Conservation (phyloP, 1,140 invertebrate species). For the Lasaia peninsularis region DNA sequence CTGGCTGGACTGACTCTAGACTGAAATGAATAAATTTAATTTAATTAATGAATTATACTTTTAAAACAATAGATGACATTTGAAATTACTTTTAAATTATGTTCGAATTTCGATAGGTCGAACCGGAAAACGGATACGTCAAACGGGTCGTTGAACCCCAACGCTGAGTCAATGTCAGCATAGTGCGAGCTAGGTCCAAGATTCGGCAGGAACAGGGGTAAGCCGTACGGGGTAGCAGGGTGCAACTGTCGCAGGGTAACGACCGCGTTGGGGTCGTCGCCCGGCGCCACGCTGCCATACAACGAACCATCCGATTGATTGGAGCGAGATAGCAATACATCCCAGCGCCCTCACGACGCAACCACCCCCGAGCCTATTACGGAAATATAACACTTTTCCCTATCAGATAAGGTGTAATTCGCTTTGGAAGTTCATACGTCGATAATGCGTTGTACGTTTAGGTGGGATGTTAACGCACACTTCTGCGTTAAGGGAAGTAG, state of each 20-base stretch:
- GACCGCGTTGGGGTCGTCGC: slow-evolving; percentile 65
- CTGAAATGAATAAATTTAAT: background rate
- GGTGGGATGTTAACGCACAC: slow-evolving; percentile 48
- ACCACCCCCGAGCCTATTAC: slow-evolving; percentile 49
- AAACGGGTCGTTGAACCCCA: slow-evolving; percentile 52
- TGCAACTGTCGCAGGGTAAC: slow-evolving; percentile 67
- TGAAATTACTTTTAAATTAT: slow-evolving; percentile 11
- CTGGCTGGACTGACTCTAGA: no score
- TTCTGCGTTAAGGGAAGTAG: slow-evolving; percentile 64
- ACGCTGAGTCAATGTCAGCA: slow-evolving; percentile 69
- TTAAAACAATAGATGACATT: background rate
- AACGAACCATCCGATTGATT: slow-evolving; percentile 67
- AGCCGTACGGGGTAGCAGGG: slow-evolving; percentile 63
- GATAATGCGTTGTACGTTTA: slow-evolving; percentile 37
- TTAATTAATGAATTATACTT: background rate
- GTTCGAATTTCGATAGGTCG: slow-evolving; percentile 35
- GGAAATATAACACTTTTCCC: slow-evolving; percentile 54
- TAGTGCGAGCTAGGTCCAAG: slow-evolving; percentile 53
- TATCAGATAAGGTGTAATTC: slow-evolving; percentile 54
- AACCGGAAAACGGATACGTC: slow-evolving; percentile 58
- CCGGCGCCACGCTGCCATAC: slow-evolving; percentile 65
- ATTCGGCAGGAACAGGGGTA: slow-evolving; percentile 70
- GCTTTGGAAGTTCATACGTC: slow-evolving; percentile 22
- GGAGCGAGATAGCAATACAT: slow-evolving; percentile 59
- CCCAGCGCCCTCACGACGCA: slow-evolving; percentile 55